Base-by-base conservation (phyloP, 1,140 invertebrate species). In the Linepithema humile region DNA sequence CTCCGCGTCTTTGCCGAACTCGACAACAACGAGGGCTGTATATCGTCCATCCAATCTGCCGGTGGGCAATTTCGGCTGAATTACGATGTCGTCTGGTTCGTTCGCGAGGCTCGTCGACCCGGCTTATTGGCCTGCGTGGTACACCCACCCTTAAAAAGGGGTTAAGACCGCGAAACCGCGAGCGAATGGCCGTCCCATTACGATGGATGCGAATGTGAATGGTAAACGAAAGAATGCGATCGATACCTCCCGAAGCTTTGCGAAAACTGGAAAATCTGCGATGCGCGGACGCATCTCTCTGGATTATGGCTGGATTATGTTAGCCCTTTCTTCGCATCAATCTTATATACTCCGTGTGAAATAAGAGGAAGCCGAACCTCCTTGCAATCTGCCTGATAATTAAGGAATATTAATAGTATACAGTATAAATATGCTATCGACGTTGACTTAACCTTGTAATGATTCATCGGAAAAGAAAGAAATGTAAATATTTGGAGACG, bases 11-110 rank as follows among this genome's bases (percentile, higher is more conserved):
- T 89, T 89, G 88, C 83, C 85, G 89, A 91, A 88, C 70, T 90
- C 89, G 89, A 82, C 87, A 86, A 80, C 74, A 65, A 53, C 82
- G 85, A 15, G 70, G 90, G 92, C 93, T 93, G 91, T 94, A 94
- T 94, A 94, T 94, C 94, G 93, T 94, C 92, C 91, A 92, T 92
- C 93, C 93, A 95, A 95, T 95, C 93, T 95, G 92, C 90, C 80
- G 92, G 82, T 90, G 88, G 92, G 94, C 93, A 94, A 95, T 94
- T 95, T 92, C 89, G 86, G 65, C 91, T 94, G 93, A 94, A 94
- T 94, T 94, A 94, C 94, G 94, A 94, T 90, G 92, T 94, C 94
- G 93, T 93, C 93, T 88, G 89, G 91, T 91, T 93, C 91, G 90
- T 93, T 94, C 90, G 91, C 90, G 91, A 91, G 80, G 78, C 78